These are phyloP conservation scores for Epizoanthus ramosus DNA, from an alignment of 92 coral and sea anemone genomes.

Conservation along the genomic window DNA sequence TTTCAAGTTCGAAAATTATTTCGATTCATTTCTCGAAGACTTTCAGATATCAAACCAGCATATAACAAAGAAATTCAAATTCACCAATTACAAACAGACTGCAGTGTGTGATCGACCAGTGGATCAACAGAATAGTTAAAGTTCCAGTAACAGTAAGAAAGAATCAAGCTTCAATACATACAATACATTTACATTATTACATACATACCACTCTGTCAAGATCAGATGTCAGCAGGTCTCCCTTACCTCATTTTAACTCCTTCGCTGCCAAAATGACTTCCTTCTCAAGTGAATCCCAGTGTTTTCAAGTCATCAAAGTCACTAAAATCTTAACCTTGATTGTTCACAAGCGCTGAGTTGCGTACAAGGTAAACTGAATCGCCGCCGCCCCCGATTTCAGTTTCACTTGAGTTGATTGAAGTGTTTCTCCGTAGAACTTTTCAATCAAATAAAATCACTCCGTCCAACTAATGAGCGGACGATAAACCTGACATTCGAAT, in stretches of 20 bases:
- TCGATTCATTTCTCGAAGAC: constrained; percentile 16
- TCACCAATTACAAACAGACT: constrained; percentile 20
- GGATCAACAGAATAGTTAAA: neutral
- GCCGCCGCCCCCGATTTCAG: constrained; percentile 23
- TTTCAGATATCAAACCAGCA: neutral
- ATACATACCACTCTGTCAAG: neutral
- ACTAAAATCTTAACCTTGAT: constrained; percentile 2
- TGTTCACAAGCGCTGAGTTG: constrained; percentile 7
- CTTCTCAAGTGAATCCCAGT: constrained; percentile 32
- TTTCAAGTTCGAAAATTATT: neutral
- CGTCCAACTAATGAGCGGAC: neutral
- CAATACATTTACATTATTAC: neutral
- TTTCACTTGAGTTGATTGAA: neutral
- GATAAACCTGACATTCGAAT: constrained; percentile 16
- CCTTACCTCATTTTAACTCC: constrained; percentile 42
- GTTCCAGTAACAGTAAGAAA: neutral
- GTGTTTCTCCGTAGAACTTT: neutral
- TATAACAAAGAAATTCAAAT: neutral
- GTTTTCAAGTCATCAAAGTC: constrained; percentile 27
- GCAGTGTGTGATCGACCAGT: neutral
- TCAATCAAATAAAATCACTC: constrained; percentile 1
- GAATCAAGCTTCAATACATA: neutral
- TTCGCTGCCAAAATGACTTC: constrained; percentile 21
- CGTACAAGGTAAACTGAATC: constrained; percentile 5
- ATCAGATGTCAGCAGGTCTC: too few species aligned